Conservation (phyloP, 2,888 invertebrate genomes). For the Euzetes globulus region DNA sequence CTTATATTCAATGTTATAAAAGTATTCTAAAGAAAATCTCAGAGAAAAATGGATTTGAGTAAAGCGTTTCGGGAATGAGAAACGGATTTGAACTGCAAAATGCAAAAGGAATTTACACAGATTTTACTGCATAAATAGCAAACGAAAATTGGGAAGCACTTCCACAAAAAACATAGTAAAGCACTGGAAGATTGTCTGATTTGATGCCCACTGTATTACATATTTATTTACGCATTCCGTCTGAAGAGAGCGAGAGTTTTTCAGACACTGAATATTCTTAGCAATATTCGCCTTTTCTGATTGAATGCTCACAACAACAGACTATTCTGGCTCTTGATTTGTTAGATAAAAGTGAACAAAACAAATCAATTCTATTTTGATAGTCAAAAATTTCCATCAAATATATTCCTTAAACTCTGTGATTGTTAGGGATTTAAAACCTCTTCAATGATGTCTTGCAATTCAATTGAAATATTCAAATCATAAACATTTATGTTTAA, state of each 20-base stretch:
- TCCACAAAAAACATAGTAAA: background rate
- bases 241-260: background rate
- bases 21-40: conserved; percentile 21
- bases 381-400: background rate
- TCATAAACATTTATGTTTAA: too few species aligned
- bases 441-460: too few species aligned
- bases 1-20: background rate
- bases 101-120: conserved; percentile 25
- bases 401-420: too few species aligned
- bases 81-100: conserved; percentile 23
- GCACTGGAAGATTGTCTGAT: conserved; percentile 22
- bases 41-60: background rate
- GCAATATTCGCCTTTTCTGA: background rate
- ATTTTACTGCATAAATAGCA: conserved; percentile 25
- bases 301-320: background rate
- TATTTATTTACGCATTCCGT: conserved; percentile 21
- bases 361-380: conserved; percentile 11
- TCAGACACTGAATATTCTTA: background rate
- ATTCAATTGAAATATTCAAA: too few species aligned
- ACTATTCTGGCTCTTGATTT: background rate
- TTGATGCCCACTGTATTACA: conserved; percentile 26
- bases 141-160: conserved; percentile 18
- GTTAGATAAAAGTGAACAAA: background rate
- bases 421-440: too few species aligned
- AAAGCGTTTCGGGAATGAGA: conserved; percentile 23